Conservation (phyloP, 2,797 vertebrate species). For the Xiphophorus birchmanni region DNA sequence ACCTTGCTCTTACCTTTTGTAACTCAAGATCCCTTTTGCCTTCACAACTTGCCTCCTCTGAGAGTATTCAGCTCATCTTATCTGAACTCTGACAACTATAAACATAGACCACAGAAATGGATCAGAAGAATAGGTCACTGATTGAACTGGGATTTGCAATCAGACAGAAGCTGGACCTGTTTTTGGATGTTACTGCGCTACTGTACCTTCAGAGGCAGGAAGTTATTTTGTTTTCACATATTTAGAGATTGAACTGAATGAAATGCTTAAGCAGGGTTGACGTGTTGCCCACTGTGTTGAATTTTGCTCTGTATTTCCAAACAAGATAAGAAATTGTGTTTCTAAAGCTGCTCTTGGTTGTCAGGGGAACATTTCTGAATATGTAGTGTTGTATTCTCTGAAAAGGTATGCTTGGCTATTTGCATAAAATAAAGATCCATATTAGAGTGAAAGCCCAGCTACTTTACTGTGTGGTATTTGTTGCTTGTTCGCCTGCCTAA, state of each 20-base stretch:
- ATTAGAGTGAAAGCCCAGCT: slow-evolving; percentile 20
- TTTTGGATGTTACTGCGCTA: slow-evolving; percentile 27
- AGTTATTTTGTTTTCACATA: slow-evolving; percentile 20
- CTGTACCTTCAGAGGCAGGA: neutral
- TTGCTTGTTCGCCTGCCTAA: slow-evolving; percentile 45
- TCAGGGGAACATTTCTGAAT: slow-evolving; percentile 66
- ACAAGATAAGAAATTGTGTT: slow-evolving; percentile 48
- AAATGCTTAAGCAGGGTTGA: slow-evolving; percentile 45
- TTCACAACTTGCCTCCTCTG: slow-evolving; percentile 3
- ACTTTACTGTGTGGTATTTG: slow-evolving; percentile 31
- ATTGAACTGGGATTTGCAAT: slow-evolving; percentile 48
- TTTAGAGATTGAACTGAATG: slow-evolving; percentile 37
- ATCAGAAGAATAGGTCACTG: slow-evolving; percentile 38
- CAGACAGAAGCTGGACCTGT: slow-evolving; percentile 22
- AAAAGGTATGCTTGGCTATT: slow-evolving; percentile 50
- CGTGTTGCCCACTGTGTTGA: slow-evolving; percentile 24
- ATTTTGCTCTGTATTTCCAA: slow-evolving; percentile 35
- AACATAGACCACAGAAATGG: slow-evolving; percentile 15
- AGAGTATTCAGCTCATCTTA: slow-evolving; percentile 8
- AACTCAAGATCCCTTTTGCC: slow-evolving; percentile 1
- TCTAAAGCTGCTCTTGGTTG: slow-evolving; percentile 58
- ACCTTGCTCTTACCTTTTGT: slow-evolving; percentile 1
- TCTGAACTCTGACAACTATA: slow-evolving; percentile 3
- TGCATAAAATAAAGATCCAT: slow-evolving; percentile 49
- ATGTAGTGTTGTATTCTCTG: slow-evolving; percentile 23